Conservation (phyloP, 2,113 vertebrate species). For the Neolamprologus fasciatus region DNA sequence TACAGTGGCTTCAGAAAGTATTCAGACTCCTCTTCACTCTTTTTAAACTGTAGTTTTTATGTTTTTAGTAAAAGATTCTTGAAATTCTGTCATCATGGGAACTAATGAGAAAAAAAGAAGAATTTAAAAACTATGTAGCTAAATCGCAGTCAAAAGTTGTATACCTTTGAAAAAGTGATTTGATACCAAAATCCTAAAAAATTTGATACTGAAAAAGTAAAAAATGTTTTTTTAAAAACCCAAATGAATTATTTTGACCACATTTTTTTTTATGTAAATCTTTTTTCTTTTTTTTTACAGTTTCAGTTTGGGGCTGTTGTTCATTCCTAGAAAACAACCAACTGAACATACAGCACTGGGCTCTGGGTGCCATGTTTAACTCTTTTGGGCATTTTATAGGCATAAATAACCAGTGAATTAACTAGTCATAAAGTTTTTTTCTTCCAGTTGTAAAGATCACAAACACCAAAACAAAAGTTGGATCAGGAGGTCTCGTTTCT, state of each 20-base stretch:
- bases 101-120: background rate
- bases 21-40: background rate
- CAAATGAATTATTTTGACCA: background rate
- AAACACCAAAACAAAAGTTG: background rate
- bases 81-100: background rate
- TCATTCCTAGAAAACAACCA: background rate
- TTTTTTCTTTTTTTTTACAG: background rate
- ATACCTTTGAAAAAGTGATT: background rate
- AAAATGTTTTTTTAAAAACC: background rate
- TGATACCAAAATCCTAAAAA: background rate
- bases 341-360: background rate
- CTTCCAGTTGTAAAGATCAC: background rate
- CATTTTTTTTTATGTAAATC: background rate
- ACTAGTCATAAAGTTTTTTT: background rate
- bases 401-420: background rate
- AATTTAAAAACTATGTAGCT: background rate
- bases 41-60: background rate
- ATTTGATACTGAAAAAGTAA: background rate
- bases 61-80: background rate
- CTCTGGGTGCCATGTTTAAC: background rate
- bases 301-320: background rate
- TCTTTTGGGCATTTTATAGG: background rate
- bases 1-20: background rate
- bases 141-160: background rate
- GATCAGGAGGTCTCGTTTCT: background rate